Percentiles rank a stretch among this genome's conserved stretches.
Conservation (phyloP, 2,888 invertebrate genomes). For the Colletes collaris region DNA sequence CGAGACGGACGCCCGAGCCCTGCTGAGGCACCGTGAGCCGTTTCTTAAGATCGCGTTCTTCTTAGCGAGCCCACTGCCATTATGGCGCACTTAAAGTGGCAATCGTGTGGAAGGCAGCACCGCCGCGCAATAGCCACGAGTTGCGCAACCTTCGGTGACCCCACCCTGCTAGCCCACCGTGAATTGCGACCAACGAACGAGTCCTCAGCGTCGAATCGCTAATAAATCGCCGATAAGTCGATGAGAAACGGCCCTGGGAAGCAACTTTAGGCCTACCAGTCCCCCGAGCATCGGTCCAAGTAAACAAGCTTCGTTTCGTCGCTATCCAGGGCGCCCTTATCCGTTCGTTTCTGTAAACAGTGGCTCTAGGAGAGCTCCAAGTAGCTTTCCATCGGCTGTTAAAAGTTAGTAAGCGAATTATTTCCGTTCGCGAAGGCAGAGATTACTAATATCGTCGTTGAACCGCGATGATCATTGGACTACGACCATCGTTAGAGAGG, state of each 20-base stretch:
- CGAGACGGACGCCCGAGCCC: slow-evolving; percentile 57
- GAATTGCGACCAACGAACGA: slow-evolving; percentile 37
- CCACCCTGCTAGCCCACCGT: slow-evolving; percentile 64
- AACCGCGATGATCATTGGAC: slow-evolving; percentile 5
- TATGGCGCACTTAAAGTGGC: slow-evolving; percentile 79
- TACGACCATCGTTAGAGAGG: slow-evolving; percentile 25
- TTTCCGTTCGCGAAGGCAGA: background rate
- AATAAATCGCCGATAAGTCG: slow-evolving; percentile 40
- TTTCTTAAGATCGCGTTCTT: slow-evolving; percentile 79
- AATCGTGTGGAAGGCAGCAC: slow-evolving; percentile 75
- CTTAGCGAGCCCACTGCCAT: slow-evolving; percentile 75
- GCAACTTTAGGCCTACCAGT: background rate
- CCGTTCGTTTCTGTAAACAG: too few species aligned
- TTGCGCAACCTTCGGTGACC: slow-evolving; percentile 75
- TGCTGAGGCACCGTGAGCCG: slow-evolving; percentile 70
- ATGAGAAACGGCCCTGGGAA: slow-evolving; percentile 7
- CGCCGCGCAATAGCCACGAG: slow-evolving; percentile 66
- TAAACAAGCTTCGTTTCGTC: too few species aligned
- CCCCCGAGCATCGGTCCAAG: too few species aligned
- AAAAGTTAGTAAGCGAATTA: too few species aligned
- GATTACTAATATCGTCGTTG: background rate
- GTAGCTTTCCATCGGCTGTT: too few species aligned
- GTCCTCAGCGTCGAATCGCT: slow-evolving; percentile 30
- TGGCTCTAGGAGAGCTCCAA: too few species aligned
- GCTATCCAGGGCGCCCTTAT: too few species aligned